phyloP scores from a whole-genome alignment of 2,113 vertebrate species.

The Apistogramma diplotaenia region DNA sequence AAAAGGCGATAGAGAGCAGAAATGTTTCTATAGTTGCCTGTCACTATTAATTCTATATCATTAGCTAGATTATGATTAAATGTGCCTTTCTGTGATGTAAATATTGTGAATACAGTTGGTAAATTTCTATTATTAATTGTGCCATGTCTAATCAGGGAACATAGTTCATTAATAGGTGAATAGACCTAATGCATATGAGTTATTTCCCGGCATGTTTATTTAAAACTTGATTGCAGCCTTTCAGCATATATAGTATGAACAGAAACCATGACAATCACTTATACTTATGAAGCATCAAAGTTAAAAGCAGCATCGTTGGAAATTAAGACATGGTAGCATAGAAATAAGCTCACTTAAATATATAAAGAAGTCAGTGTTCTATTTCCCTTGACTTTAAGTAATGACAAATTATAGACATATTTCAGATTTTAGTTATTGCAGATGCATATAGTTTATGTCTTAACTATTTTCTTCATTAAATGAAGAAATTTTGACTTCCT shows the following conservation, averaged over 20 bases:
- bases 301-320: background rate
- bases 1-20: conserved; percentile 40
- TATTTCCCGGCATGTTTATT: background rate
- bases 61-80: background rate
- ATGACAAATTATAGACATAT: background rate
- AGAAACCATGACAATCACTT: background rate
- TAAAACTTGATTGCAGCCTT: background rate
- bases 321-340: background rate
- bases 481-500: too few relatives aligned
- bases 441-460: background rate
- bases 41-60: background rate
- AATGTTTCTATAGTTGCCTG: background rate
- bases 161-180: background rate
- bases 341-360: background rate
- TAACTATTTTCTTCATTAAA: background rate
- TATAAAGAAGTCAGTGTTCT: background rate
- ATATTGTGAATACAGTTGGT: background rate
- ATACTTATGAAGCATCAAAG: too few relatives aligned
- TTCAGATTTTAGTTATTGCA: background rate
- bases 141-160: background rate
- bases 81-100: background rate
- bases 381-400: background rate
- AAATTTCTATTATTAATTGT: background rate
- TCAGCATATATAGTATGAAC: background rate
- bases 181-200: background rate